phyloP scores from a whole-genome alignment of 1,140 invertebrate species.

The Charaxes varanes region DNA sequence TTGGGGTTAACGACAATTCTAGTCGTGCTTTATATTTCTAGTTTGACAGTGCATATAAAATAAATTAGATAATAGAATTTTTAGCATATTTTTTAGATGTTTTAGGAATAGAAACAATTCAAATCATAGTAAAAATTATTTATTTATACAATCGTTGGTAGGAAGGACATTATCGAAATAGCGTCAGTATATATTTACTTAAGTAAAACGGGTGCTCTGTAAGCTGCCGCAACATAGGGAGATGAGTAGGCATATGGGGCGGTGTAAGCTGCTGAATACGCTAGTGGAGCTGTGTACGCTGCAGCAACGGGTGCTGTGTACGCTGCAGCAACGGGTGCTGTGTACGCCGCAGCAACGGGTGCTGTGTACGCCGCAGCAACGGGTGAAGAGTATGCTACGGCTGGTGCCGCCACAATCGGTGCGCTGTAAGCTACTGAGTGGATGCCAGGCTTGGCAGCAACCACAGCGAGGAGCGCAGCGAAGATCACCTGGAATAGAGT shows the following conservation, averaged over 20 bases:
- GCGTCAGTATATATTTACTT: too few species aligned
- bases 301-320: slow-evolving; percentile 40
- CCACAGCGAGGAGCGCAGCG: slow-evolving; percentile 39
- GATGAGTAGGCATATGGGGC: too few species aligned
- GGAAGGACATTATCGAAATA: too few species aligned
- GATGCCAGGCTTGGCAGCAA: slow-evolving; percentile 51
- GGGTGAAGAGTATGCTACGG: slow-evolving; percentile 18
- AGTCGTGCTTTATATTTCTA: too few species aligned
- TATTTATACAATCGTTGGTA: too few species aligned
- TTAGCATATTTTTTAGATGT: too few species aligned
- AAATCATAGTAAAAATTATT: too few species aligned
- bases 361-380: slow-evolving; percentile 22
- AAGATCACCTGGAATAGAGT: slow-evolving; percentile 35
- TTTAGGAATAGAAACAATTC: too few species aligned
- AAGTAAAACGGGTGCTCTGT: slow-evolving; percentile 28
- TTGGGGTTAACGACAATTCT: too few species aligned
- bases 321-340: slow-evolving; percentile 38
- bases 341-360: slow-evolving; percentile 30
- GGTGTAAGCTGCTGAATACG: slow-evolving; percentile 4
- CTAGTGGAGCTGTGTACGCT: slow-evolving; percentile 12
- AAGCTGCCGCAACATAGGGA: slow-evolving; percentile 22
- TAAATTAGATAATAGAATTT: too few species aligned
- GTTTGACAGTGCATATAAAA: too few species aligned
- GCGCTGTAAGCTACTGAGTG: slow-evolving; percentile 43
- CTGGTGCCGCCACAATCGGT: slow-evolving; percentile 11